Evolutionary conservation across 2,797 vertebrate genomes (phyloP).

Genomic region (Vultur gryphus): DNA sequence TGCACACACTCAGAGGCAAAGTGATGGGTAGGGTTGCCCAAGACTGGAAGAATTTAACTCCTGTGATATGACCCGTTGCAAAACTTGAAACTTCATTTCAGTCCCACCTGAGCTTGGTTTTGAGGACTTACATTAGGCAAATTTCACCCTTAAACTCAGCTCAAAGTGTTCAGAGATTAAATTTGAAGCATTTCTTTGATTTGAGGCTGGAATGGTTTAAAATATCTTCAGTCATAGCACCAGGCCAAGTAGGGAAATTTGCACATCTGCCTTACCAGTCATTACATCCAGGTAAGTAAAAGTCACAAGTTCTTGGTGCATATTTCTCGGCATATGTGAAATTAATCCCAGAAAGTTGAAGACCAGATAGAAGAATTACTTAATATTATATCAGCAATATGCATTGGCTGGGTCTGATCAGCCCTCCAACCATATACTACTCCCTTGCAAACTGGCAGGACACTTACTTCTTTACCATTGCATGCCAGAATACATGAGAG

Average conservation of each 20-base stretch:
- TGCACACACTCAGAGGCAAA: not conserved
- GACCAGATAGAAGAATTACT: not conserved
- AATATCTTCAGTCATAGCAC: not conserved
- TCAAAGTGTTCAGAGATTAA: not conserved
- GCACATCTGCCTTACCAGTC: not conserved
- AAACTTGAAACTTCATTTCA: not conserved
- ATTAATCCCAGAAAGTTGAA: not conserved
- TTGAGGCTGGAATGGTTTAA: not conserved
- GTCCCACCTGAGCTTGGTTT: not conserved
- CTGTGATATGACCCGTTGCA: not conserved
- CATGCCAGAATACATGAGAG: not conserved
- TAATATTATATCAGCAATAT: not conserved
- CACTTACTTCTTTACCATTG: not conserved
- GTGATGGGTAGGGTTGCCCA: not conserved
- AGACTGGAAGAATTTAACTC: not conserved
- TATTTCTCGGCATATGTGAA: not conserved
- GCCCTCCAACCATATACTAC: not conserved
- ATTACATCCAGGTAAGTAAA: not conserved
- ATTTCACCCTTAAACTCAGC: slow-evolving; percentile 3
- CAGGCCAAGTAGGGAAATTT: not conserved
- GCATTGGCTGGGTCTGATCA: not conserved
- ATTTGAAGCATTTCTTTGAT: not conserved
- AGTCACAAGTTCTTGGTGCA: not conserved
- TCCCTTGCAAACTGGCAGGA: not conserved
- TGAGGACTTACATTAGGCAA: not conserved